Percentiles rank a stretch among this genome's conserved stretches.
Conservation (phyloP, 1,140 invertebrate species). For the Zelostemma sp. region DNA sequence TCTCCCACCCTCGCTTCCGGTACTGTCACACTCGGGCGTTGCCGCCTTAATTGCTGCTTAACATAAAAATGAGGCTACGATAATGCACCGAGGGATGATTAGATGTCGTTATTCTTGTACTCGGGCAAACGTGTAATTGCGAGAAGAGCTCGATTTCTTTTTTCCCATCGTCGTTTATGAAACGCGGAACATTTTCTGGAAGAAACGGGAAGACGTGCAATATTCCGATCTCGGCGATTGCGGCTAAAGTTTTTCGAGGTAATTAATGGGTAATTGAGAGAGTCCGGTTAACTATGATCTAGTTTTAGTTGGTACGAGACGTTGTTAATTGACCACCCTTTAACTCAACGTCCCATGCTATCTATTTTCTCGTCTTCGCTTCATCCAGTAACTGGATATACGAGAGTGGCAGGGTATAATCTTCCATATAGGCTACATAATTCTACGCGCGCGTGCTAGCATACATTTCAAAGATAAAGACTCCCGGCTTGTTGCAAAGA, state of each 20-base stretch:
- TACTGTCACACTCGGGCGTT: constrained; percentile 19
- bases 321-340: constrained; percentile 47
- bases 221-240: no score
- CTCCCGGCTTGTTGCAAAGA: constrained; percentile 24
- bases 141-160: no score
- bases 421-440: constrained; percentile 44
- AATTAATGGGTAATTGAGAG: constrained; percentile 10
- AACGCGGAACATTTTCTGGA: no score
- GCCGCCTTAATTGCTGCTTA: constrained; percentile 37
- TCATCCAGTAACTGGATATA: constrained; percentile 39
- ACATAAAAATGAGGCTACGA: constrained; percentile 29
- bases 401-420: constrained; percentile 37
- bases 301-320: constrained; percentile 33
- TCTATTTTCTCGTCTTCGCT: constrained; percentile 36
- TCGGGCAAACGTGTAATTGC: no score
- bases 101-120: neutral
- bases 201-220: no score
- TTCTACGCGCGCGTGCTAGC: constrained; percentile 42
- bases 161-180: no score
- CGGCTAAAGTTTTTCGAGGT: neutral
- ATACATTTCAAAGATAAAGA: constrained; percentile 38
- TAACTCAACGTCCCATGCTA: constrained; percentile 11
- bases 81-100: constrained; percentile 18
- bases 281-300: constrained; percentile 24
- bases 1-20: no score